Evolutionary conservation across 2,797 vertebrate species (phyloP).

Genomic region (Hippopotamyrus pictus): DNA sequence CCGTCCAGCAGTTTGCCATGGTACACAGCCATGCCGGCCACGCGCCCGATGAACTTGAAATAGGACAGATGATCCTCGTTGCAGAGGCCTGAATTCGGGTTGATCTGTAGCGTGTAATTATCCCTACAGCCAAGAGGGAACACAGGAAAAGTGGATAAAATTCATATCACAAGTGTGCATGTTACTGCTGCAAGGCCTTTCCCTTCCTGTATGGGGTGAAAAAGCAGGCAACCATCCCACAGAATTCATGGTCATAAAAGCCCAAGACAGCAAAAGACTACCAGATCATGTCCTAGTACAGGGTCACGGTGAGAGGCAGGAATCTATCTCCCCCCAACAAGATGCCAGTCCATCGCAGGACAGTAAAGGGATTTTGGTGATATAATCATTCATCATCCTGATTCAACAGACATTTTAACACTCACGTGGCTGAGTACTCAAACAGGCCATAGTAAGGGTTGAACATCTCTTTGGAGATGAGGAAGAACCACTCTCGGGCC

Average conservation of each 20-base stretch:
- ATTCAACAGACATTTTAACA: slow-evolving; percentile 30
- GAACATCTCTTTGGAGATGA: slow-evolving; percentile 98
- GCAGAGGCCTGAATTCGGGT: slow-evolving; percentile 92
- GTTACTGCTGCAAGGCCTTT: not conserved
- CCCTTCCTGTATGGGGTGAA: not conserved
- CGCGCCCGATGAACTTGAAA: slow-evolving; percentile 96
- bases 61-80: slow-evolving; percentile 97
- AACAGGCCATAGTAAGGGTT: slow-evolving; percentile 96
- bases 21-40: slow-evolving; percentile 95
- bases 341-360: not conserved
- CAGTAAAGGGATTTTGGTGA: slow-evolving; percentile 6
- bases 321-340: not conserved
- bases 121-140: slow-evolving; percentile 62
- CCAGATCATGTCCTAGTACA: not conserved
- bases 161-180: not conserved
- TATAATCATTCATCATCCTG: not conserved
- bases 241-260: not conserved
- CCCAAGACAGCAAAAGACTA: not conserved
- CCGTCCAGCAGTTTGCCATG: slow-evolving; percentile 94
- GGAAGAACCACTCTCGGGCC: slow-evolving; percentile 96
- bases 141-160: not conserved
- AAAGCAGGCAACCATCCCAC: not conserved
- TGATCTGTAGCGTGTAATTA: slow-evolving; percentile 97
- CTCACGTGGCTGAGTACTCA: slow-evolving; percentile 97
- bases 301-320: not conserved